phyloP scores from a whole-genome alignment of 2,113 vertebrate species.

The Protobothrops mucrosquamatus region DNA sequence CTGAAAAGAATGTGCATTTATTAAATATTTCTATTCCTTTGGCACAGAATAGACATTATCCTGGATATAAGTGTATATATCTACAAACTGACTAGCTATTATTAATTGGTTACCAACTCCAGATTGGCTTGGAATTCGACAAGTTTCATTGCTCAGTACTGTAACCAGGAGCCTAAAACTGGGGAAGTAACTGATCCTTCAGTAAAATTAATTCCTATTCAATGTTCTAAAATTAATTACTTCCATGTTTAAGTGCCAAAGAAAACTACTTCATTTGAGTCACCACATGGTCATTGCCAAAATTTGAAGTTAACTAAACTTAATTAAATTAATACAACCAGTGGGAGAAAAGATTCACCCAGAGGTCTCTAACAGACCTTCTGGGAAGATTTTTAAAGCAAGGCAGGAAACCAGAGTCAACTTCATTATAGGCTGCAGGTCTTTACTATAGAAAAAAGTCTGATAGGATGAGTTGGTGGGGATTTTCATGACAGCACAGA shows the following conservation, averaged over 20 bases:
- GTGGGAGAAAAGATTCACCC: constrained; percentile 23
- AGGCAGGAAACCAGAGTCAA: constrained; percentile 18
- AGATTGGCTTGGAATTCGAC: not conserved
- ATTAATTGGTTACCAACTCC: not conserved
- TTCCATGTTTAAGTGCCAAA: accelerated
- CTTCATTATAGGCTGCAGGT: not conserved
- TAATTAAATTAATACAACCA: constrained; percentile 33
- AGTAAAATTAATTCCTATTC: not conserved
- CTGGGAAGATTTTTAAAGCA: not conserved
- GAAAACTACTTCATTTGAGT: not conserved
- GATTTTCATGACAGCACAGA: not conserved
- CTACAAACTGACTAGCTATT: not conserved
- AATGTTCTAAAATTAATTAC: not conserved
- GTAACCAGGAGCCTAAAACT: not conserved
- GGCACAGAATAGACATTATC: not conserved
- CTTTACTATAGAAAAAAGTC: not conserved
- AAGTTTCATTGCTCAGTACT: not conserved
- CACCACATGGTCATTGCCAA: not conserved
- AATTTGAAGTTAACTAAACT: not conserved
- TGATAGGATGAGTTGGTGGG: not conserved
- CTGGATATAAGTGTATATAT: not conserved
- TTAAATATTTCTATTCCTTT: not conserved
- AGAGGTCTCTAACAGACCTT: not conserved
- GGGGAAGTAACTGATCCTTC: not conserved
- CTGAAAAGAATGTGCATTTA: not conserved